Base-by-base conservation (phyloP, 2,888 invertebrate species). In the Drosophila pegasa region DNA sequence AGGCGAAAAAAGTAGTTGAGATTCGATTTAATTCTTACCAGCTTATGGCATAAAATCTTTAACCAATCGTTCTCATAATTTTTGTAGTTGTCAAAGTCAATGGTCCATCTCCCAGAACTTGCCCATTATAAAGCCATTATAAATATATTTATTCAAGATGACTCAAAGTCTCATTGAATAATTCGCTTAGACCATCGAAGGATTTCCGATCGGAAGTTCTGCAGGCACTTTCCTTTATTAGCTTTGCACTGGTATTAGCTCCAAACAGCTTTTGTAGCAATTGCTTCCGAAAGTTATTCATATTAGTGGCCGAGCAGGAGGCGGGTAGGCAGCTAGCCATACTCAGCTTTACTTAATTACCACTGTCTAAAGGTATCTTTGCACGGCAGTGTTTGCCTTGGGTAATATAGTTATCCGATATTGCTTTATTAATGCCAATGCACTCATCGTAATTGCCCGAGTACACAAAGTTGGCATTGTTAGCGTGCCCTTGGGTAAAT, bases 81-180 rank as follows among this genome's bases (percentile, higher is more conserved):
- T 14, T 10, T 66, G 16, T 83, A 82, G 62, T 84, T 80, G n/a
- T 50, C 52, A 0, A 79, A 82, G 7, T 75, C 81, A 3, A 84
- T 57, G 94, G 93, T 2, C 94, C 94, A 45, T 91, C 92, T 2
- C 93, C 93, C 31, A 3, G n/a, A n/a, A n/a, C n/a, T n/a, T n/a
- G n/a, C n/a, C n/a, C n/a, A n/a, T n/a, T n/a, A n/a, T n/a, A n/a
- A n/a, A n/a, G n/a, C n/a, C n/a, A n/a, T n/a, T n/a, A n/a, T n/a
- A n/a, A n/a, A n/a, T n/a, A n/a, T n/a, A n/a, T n/a, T n/a, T n/a
- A n/a, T n/a, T n/a, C n/a, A n/a, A n/a, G n/a, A n/a, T n/a, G n/a
- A n/a, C n/a, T n/a, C n/a, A n/a, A n/a, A n/a, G n/a, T n/a, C n/a
- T n/a, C n/a, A n/a, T n/a, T n/a, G n/a, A n/a, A n/a, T n/a, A n/a